phyloP scores from a whole-genome alignment of 2,113 vertebrate genomes.

The Oxygymnocypris stewartii region DNA sequence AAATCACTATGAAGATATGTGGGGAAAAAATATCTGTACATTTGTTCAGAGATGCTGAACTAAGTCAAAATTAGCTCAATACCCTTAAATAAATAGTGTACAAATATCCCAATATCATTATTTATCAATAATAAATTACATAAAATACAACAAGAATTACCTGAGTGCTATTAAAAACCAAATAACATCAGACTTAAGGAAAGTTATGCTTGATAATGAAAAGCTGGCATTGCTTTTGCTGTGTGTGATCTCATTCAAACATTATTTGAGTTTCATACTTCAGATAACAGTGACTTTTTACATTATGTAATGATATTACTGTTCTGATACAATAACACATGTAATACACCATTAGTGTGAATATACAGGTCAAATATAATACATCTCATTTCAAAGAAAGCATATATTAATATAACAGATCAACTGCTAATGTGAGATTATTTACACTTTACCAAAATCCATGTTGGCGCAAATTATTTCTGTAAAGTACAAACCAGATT shows the following conservation, averaged over 20 bases:
- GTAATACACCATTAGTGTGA: not conserved
- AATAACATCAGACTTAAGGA: not conserved
- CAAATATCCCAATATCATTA: not conserved
- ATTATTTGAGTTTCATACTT: conserved; percentile 6
- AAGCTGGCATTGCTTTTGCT: not conserved
- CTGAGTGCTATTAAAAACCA: conserved; percentile 21
- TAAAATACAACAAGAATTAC: conserved; percentile 3
- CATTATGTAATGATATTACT: not conserved
- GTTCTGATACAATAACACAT: not conserved
- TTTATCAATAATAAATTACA: conserved; percentile 20
- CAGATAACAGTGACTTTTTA: conserved; percentile 15
- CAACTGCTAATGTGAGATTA: not conserved
- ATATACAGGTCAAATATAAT: not conserved
- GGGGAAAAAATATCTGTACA: not conserved
- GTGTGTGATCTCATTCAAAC: not conserved
- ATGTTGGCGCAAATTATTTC: not conserved
- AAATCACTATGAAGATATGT: not conserved
- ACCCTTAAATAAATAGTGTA: not conserved
- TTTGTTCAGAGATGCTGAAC: conserved; percentile 1
- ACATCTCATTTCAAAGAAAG: not conserved
- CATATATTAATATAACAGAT: not conserved
- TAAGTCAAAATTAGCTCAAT: not conserved
- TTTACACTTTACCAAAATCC: not conserved
- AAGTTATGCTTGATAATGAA: not conserved
- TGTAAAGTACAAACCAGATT: not conserved